Conservation (phyloP, 2,113 vertebrate genomes). For the Marmota monax region DNA sequence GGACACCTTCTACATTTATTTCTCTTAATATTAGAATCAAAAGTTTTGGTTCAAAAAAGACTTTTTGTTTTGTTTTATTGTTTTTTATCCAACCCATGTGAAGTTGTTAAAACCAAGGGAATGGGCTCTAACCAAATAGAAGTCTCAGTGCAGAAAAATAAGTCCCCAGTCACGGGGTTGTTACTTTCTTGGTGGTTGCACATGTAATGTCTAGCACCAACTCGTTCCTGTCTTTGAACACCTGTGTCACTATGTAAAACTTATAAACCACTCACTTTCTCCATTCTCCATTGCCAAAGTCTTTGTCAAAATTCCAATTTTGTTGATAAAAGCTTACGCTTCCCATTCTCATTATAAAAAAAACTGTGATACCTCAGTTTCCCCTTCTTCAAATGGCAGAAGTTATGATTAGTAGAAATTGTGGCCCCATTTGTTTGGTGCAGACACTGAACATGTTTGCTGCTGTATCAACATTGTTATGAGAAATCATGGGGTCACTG, state of each 20-base stretch:
- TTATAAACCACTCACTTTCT: neutral
- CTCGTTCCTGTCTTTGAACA: neutral
- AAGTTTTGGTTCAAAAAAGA: constrained; percentile 41
- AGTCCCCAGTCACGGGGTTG: neutral
- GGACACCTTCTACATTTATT: neutral
- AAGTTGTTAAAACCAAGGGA: constrained; percentile 64
- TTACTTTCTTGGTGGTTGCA: neutral
- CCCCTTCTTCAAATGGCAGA: neutral
- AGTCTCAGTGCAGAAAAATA: neutral
- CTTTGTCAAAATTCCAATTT: neutral
- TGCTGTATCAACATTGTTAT: neutral
- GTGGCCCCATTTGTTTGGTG: neutral
- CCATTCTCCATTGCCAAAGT: constrained; percentile 66
- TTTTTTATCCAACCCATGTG: neutral
- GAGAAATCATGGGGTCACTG: too few species aligned
- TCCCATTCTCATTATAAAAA: neutral
- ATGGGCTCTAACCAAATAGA: constrained; percentile 7
- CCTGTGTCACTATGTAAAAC: neutral
- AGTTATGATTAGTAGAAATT: neutral
- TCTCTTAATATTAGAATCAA: constrained; percentile 46
- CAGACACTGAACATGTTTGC: neutral
- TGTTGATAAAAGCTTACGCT: constrained; percentile 25
- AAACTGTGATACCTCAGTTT: neutral
- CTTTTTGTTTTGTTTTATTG: neutral
- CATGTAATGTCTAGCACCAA: neutral